Base-by-base conservation (phyloP, 2,888 invertebrate genomes). In the Cheilosia grossa region DNA sequence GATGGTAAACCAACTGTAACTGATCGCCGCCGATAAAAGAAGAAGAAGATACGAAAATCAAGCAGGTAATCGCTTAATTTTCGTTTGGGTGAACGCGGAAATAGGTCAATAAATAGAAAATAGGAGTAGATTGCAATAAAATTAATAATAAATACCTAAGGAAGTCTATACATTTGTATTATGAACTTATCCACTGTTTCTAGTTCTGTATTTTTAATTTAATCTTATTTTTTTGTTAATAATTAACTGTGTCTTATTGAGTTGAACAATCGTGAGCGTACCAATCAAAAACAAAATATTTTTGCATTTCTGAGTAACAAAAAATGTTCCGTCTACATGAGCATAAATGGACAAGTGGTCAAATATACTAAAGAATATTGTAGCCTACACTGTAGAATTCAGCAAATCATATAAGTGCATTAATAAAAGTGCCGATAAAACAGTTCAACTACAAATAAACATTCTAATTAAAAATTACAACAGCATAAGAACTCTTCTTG, bases 301-400 rank as follows among this genome's bases (percentile, higher is more conserved):
- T 40, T 40, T 40, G 40, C 40, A 40, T 40, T 40, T 40, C 15
- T 40, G 15, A 40, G 40, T 40, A 40, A 40, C 10, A n/a, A 15
- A 40, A 40, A 40, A 40, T 40, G 15, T 15, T 2, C 40, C 4
- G 15, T 42, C 80, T 24, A 92, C 93, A 5, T 49, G 19, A 53
- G 27, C 27, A 30, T 21, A 17, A 30, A 33, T 54, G 54, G 54
- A 21, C 30, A 54, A 54, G 92, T 95, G n/a, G 90, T 91, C 51
- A 27, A 15, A 58, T 15, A 19, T 47, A 7, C 7, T 30, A 40
- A n/a, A n/a, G 6, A 15, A 56, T 15, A 33, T 59, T 13, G 33
- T 47, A 44, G 15, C 13, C 1, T 33, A 47, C 19, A 37, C 63
- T 13, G 27, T 47, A 19, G 33, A 49, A 47, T 63, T 63, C 13